Evolutionary conservation across 2,888 invertebrate genomes (phyloP), one percentile per base, ranked within the genome.

Genomic region (Amiota minor): DNA sequence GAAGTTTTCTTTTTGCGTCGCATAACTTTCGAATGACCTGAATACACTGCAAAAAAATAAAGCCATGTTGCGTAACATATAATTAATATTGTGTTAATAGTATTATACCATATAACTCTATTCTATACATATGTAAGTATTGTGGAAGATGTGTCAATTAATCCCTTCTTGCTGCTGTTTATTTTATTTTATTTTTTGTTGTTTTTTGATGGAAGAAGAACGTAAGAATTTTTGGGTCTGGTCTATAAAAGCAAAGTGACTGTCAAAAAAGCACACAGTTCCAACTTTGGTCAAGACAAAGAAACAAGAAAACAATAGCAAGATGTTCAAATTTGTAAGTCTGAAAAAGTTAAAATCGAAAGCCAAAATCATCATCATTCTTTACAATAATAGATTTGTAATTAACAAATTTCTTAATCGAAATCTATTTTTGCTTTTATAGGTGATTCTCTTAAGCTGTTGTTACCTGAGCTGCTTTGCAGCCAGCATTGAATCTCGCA

Each of bases 1-100:
- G 14, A 14, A 67, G 10, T 16, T 14, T 9, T 64, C 12, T 35
- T 16, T 75, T 77, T 70, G 79, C 65, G 64, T 68, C 65, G 73
- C 82, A 35, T 35, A 85, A 83, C 82, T 85, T 85, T 83, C 35
- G 83, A 18, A 77, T 82, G 86, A 81, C 76, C 79, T 72, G 55
- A 76, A 73, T 62, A 14, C 45, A 45, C 45, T 11, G n/a, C 18
- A 59, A 62, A 53, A 53, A 16, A 72, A 69, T n/a, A 65, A 61
- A 61, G 47, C 47, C 35, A 62, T 18, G 59, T 35, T 56, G 45
- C 71, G 23, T 49, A 71, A 47, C 35, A 35, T 35, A 35, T 35
- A 35, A 35, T 35, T 35, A 6, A 8, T 35, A 35, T 35, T 35
- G 35, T 35, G 35, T 35, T 35, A 4, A 35, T 35, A 35, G 35